phyloP scores from a whole-genome alignment of 2,113 vertebrate genomes.

The Corythaeola cristata region DNA sequence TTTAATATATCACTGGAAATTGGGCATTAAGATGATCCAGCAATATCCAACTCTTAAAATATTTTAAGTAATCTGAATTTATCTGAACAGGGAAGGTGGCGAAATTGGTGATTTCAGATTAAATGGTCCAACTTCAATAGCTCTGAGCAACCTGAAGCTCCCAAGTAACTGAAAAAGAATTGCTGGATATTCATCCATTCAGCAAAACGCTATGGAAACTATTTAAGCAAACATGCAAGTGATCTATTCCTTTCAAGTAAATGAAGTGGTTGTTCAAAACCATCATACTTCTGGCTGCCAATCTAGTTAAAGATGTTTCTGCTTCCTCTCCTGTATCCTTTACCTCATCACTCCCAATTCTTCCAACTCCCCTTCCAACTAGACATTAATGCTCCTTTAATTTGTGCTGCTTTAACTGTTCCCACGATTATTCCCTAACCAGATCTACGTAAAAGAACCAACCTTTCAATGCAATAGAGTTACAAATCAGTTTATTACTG shows the following conservation, averaged over 20 bases:
- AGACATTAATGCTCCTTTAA: not conserved
- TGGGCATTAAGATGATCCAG: not conserved
- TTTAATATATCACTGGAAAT: not conserved
- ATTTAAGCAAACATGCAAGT: not conserved
- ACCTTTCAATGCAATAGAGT: not conserved
- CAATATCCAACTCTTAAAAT: not conserved
- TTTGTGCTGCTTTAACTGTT: not conserved
- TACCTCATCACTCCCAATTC: not conserved
- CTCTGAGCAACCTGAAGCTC: not conserved
- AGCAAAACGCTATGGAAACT: not conserved
- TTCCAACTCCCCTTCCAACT: rapidly evolving
- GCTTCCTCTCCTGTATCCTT: not conserved
- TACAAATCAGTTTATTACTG: slow-evolving; percentile 21
- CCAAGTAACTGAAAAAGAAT: not conserved
- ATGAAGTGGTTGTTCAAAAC: not conserved
- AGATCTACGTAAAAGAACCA: not conserved
- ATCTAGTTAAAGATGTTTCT: not conserved
- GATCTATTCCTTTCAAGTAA: not conserved
- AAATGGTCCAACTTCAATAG: not conserved
- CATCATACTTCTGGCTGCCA: not conserved
- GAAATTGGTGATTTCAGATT: not conserved
- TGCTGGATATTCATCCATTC: not conserved
- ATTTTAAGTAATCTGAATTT: not conserved
- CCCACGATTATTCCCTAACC: not conserved
- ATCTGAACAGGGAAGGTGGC: not conserved